These are phyloP conservation scores for Sinodicranocentrus sp. DNA, from an alignment of 2,888 invertebrate genomes.

Conservation along the genomic window DNA sequence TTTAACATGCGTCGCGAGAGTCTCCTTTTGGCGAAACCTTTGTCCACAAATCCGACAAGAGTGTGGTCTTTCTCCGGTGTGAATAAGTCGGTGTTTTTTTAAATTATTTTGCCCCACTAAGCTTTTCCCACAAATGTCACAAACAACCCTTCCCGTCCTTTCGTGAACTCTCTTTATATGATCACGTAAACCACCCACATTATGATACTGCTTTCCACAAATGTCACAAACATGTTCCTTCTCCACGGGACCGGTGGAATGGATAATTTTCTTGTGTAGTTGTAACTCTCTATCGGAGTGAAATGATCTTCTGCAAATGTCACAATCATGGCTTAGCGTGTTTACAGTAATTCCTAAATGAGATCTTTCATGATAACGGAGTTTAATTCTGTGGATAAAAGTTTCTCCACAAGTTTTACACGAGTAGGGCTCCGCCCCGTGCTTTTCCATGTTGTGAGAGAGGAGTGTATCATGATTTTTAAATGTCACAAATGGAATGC, in stretches of 20 bases:
- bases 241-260: too few species aligned
- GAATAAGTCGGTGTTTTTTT: slow-evolving; percentile 90
- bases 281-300: too few species aligned
- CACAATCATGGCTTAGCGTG: too few species aligned
- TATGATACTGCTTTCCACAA: too few species aligned
- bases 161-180: background rate
- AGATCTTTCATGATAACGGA: background rate
- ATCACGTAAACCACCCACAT: background rate
- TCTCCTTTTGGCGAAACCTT: slow-evolving; percentile 89
- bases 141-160: background rate
- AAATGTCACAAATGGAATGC: too few species aligned
- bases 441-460: background rate
- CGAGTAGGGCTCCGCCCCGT: background rate
- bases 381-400: background rate
- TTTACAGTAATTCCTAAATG: too few species aligned
- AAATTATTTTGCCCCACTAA: slow-evolving; percentile 92
- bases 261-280: too few species aligned
- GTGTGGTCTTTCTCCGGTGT: slow-evolving; percentile 83
- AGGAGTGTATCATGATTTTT: background rate
- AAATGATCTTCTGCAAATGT: too few species aligned
- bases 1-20: slow-evolving; percentile 88
- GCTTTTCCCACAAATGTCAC: slow-evolving; percentile 88
- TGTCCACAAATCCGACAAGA: slow-evolving; percentile 84
- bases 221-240: too few species aligned
- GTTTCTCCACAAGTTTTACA: background rate